These are phyloP conservation scores for Saguinus midas DNA, from an alignment of 2,113 vertebrate species.

Conservation along the genomic window DNA sequence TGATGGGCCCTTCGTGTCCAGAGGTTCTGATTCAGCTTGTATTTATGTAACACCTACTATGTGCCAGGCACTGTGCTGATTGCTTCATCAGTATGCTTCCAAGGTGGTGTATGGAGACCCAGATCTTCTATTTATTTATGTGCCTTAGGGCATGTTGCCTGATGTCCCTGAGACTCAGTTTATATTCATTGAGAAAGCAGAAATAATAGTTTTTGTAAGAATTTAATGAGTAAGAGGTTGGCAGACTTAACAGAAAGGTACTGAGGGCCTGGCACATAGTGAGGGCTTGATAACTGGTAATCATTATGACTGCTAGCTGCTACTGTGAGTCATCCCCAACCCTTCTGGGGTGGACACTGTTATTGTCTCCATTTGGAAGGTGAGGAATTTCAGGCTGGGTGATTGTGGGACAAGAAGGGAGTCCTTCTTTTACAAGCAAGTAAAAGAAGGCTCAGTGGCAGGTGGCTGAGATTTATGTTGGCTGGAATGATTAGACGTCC, in stretches of 20 bases:
- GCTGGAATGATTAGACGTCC: background rate
- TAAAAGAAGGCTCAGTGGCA: background rate
- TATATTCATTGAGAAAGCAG: background rate
- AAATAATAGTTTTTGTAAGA: background rate
- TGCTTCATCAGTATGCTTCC: background rate
- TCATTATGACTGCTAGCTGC: background rate
- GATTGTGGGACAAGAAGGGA: background rate
- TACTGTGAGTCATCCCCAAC: background rate
- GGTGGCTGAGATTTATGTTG: background rate
- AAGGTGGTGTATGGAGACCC: background rate
- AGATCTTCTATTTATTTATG: background rate
- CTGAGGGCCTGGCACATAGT: background rate
- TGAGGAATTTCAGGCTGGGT: background rate
- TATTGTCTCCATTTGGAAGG: background rate
- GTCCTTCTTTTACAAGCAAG: background rate
- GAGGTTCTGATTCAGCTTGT: background rate
- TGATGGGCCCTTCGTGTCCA: background rate
- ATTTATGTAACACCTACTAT: accelerated
- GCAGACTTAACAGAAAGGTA: background rate
- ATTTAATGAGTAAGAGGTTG: background rate
- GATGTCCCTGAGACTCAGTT: background rate
- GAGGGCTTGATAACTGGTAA: background rate
- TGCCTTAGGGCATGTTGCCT: background rate
- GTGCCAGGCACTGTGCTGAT: background rate
- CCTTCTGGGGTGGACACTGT: background rate